Percentiles rank a stretch among this genome's conserved stretches.
Conservation (phyloP, 2,113 vertebrate genomes). For the Rallus limicola region DNA sequence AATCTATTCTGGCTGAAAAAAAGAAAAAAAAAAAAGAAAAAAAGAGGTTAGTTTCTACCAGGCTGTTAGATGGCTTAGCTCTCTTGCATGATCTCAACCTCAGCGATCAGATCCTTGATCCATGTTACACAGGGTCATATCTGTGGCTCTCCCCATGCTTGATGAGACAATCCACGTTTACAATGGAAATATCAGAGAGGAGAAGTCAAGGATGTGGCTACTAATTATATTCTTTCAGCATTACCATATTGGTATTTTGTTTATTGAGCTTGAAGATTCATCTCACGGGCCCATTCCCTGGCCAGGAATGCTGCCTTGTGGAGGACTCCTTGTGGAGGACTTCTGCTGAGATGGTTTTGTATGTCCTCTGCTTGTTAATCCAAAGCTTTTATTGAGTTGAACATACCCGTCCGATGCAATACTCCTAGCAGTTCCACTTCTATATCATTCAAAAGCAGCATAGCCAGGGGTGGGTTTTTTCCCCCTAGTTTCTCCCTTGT, state of each 20-base stretch:
- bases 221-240: slow-evolving; percentile 2
- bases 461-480: not conserved
- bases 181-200: not conserved
- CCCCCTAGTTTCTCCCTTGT: not conserved
- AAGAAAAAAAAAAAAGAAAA: not conserved
- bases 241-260: slow-evolving; percentile 14
- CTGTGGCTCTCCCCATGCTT: rapidly evolving
- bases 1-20: not conserved
- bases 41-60: not conserved
- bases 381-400: not conserved
- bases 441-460: not conserved
- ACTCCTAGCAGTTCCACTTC: not conserved
- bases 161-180: not conserved
- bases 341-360: not conserved
- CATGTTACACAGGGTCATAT: rapidly evolving
- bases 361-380: not conserved
- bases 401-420: not conserved
- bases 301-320: not conserved
- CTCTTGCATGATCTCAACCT: not conserved
- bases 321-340: not conserved
- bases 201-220: not conserved
- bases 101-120: not conserved
- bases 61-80: not conserved
- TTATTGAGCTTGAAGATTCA: not conserved
- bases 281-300: not conserved